These are phyloP conservation scores for Pachyramphus minor DNA, from an alignment of 2,113 vertebrate species.

Conservation along the genomic window DNA sequence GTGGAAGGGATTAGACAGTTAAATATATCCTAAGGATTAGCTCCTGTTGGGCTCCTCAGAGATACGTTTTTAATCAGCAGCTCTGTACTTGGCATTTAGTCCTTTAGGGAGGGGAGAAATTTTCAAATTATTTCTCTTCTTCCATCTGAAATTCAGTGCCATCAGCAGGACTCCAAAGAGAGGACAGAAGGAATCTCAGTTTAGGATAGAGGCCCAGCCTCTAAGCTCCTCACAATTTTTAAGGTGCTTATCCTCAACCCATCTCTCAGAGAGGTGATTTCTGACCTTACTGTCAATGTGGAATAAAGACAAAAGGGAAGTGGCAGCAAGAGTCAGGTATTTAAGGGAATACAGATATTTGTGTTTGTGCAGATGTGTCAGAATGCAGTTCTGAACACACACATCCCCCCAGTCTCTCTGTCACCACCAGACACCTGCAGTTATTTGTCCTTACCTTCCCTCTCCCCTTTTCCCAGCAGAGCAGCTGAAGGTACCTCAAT, in stretches of 20 bases:
- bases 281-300: background rate
- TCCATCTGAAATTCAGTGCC: background rate
- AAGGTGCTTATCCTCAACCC: background rate
- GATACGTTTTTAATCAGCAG: background rate
- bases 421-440: background rate
- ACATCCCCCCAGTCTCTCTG: background rate
- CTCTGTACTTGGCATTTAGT: slow-evolving; percentile 10
- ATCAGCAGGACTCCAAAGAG: background rate
- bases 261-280: background rate
- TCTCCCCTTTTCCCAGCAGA: background rate
- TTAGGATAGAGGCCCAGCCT: background rate
- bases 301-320: background rate
- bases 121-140: background rate
- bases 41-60: background rate
- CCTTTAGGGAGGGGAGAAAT: background rate
- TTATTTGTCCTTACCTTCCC: background rate
- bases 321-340: background rate
- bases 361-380: background rate
- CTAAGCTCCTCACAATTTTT: background rate
- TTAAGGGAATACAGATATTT: background rate
- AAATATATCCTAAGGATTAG: slow-evolving; percentile 40
- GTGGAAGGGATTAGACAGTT: slow-evolving; percentile 22
- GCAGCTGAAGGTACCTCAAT: background rate
- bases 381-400: background rate
- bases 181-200: background rate